Percentiles rank a stretch among this genome's conserved stretches.
Conservation (phyloP, 2,113 vertebrate species). For the Neofelis nebulosa region DNA sequence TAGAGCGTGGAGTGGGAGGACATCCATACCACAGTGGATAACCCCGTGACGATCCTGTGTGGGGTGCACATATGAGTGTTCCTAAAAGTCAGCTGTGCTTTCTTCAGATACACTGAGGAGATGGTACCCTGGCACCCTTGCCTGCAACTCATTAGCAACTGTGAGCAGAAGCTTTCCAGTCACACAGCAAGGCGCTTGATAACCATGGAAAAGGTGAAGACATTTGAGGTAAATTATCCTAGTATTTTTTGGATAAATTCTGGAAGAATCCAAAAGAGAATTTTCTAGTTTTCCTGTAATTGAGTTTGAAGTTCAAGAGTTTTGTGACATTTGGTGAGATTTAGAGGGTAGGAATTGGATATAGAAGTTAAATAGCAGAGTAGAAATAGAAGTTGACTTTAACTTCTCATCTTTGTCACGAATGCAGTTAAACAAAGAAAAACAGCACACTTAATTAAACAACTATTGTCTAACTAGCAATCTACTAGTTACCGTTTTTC, state of each 20-base stretch:
- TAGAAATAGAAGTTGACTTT: background rate
- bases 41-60: conserved; percentile 28
- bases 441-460: background rate
- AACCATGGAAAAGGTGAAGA: conserved; percentile 98
- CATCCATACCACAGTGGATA: background rate
- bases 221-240: conserved; percentile 90
- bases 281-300: conserved; percentile 23
- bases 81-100: conserved; percentile 72
- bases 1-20: background rate
- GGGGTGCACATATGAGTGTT: background rate
- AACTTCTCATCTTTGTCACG: background rate
- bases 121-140: conserved; percentile 94
- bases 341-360: background rate
- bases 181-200: conserved; percentile 96
- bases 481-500: background rate
- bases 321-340: background rate
- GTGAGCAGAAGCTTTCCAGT: conserved; percentile 96
- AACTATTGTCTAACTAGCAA: background rate
- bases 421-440: background rate
- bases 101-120: conserved; percentile 93
- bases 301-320: background rate
- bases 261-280: background rate
- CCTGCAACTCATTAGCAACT: conserved; percentile 95
- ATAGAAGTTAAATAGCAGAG: background rate
- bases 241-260: background rate